Percentiles rank a stretch among this genome's conserved stretches.
Evolutionary conservation across 2,888 invertebrate genomes (phyloP).

Genomic region (Thalpophila matura): DNA sequence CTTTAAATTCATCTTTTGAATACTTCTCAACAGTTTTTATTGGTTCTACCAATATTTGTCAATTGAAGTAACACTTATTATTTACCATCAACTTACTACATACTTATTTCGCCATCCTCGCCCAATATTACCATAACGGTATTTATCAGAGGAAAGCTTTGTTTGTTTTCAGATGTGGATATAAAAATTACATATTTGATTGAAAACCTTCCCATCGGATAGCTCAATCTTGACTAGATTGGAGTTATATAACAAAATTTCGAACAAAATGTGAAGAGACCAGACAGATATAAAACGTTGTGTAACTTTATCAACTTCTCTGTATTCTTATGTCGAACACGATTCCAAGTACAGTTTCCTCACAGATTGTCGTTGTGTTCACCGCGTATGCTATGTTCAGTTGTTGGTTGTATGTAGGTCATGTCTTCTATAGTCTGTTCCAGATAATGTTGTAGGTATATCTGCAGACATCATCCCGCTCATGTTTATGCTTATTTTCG

Average conservation of each 20-base stretch:
- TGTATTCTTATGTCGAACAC: neutral
- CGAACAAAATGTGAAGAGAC: neutral
- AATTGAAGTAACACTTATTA: too few species aligned
- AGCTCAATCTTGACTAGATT: neutral
- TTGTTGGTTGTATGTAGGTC: neutral
- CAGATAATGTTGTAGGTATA: neutral
- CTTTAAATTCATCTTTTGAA: too few species aligned
- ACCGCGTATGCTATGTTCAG: neutral
- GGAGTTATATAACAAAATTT: too few species aligned
- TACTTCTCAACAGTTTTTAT: too few species aligned
- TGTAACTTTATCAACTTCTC: neutral
- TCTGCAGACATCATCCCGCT: neutral
- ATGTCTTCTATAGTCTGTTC: neutral
- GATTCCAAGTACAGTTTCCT: neutral
- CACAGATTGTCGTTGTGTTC: neutral
- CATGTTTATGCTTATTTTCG: constrained; percentile 55
- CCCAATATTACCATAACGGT: neutral
- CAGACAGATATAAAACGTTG: neutral
- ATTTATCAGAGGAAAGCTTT: neutral
- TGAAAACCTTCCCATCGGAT: too few species aligned
- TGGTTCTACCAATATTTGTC: too few species aligned
- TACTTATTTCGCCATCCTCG: neutral
- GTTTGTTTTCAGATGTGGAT: neutral
- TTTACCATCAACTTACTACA: too few species aligned
- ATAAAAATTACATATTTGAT: too few species aligned